These are phyloP conservation scores for Aurelia sp. DNA, from an alignment of 30 jellyfish, hydroid and myxozoan species.

Conservation along the genomic window DNA sequence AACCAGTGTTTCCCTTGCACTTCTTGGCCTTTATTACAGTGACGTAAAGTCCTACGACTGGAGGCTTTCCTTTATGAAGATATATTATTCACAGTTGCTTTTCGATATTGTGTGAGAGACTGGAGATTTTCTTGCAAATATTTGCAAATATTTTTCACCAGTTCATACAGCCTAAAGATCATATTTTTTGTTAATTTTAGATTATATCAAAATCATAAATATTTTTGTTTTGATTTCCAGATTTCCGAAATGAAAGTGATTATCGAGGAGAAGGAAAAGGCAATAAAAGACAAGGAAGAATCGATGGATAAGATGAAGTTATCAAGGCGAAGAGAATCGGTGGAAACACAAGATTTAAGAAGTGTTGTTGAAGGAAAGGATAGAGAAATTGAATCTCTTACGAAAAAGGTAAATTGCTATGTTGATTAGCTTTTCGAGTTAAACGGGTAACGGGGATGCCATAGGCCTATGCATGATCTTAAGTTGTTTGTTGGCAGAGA, in stretches of 20 bases:
- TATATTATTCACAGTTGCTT: too few species aligned
- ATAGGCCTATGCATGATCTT: not conserved
- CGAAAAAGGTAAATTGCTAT: conserved; percentile 28
- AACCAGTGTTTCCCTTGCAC: too few species aligned
- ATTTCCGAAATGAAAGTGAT: conserved; percentile 33
- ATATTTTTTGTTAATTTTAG: too few species aligned
- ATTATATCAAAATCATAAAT: too few species aligned
- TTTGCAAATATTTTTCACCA: too few species aligned
- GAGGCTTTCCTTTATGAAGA: too few species aligned
- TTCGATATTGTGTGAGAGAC: too few species aligned
- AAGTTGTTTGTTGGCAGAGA: too few species aligned
- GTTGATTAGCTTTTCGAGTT: not conserved
- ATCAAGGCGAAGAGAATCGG: conserved; percentile 67
- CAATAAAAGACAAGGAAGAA: conserved; percentile 19
- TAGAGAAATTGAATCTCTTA: conserved; percentile 58
- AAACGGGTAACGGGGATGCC: not conserved
- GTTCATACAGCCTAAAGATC: too few species aligned
- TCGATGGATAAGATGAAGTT: conserved; percentile 18
- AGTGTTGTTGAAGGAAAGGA: conserved; percentile 54
- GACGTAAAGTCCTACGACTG: too few species aligned
- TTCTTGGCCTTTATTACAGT: too few species aligned
- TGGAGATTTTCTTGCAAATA: too few species aligned
- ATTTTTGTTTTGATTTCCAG: not conserved
- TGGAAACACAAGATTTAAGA: conserved; percentile 54
- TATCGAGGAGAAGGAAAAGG: conserved; percentile 49